Percentiles rank a stretch among this genome's conserved stretches.
These are phyloP conservation scores for Chelmon rostratus DNA, from an alignment of 2,797 vertebrate species.

Conservation along the genomic window DNA sequence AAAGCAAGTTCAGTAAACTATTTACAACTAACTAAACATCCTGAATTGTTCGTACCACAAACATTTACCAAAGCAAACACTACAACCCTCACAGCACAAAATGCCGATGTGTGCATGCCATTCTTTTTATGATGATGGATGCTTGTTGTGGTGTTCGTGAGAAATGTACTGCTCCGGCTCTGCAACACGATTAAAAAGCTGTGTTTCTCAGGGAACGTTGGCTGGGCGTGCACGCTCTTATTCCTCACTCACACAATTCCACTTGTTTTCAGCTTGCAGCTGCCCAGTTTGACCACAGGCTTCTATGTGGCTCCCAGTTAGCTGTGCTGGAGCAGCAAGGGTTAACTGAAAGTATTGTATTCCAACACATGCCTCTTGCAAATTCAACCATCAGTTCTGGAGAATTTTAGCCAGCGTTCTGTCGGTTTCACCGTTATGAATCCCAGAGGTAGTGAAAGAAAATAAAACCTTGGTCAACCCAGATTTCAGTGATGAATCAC, in stretches of 20 bases:
- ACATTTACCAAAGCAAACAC: constrained; percentile 53
- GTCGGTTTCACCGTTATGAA: constrained; percentile 22
- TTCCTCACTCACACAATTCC: constrained; percentile 18
- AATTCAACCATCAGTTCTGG: background rate
- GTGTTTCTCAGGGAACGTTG: constrained; percentile 22
- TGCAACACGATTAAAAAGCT: constrained; percentile 20
- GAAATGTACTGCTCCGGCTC: constrained; percentile 27
- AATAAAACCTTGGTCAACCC: background rate
- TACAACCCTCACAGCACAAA: constrained; percentile 19
- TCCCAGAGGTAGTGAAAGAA: background rate
- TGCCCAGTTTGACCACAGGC: background rate
- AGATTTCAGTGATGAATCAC: constrained; percentile 20
- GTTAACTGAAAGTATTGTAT: constrained; percentile 19
- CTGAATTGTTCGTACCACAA: constrained; percentile 57
- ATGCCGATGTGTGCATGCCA: constrained; percentile 36
- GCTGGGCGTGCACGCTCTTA: background rate
- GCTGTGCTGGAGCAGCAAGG: background rate
- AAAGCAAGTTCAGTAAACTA: constrained; percentile 51
- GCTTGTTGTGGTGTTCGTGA: constrained; percentile 31
- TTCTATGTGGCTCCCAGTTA: background rate
- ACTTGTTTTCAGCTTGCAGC: background rate
- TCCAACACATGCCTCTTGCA: constrained; percentile 12
- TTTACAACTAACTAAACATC: constrained; percentile 56
- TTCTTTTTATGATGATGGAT: constrained; percentile 33
- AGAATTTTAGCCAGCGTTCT: background rate